These are phyloP conservation scores for Castor canadensis DNA, from an alignment of 2,113 vertebrate genomes.

Conservation along the genomic window DNA sequence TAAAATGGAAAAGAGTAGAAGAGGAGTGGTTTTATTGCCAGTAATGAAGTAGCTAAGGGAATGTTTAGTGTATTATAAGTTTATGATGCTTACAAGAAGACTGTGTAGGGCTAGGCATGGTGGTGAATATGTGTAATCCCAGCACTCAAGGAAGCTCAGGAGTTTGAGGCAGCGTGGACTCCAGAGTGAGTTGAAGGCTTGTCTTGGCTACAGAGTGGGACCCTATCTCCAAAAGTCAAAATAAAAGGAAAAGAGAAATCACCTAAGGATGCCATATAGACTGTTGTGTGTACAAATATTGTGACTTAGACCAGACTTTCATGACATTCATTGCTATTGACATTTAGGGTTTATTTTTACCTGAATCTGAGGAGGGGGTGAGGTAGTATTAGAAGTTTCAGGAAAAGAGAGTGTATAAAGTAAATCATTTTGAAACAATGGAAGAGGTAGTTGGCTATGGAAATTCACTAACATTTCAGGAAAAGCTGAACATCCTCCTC, in stretches of 20 bases:
- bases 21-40: background rate
- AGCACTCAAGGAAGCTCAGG: no score
- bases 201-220: no score
- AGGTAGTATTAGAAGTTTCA: background rate
- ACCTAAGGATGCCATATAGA: no score
- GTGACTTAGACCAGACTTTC: background rate
- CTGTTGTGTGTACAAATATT: background rate
- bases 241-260: no score
- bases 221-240: no score
- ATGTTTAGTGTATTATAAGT: background rate
- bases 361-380: background rate
- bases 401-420: background rate
- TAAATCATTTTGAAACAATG: background rate
- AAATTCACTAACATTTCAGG: background rate
- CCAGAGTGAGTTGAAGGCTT: no score
- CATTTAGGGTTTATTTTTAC: background rate
- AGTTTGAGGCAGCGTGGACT: no score
- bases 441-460: background rate
- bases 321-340: no score
- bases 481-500: background rate
- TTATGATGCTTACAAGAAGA: background rate
- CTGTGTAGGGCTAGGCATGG: background rate
- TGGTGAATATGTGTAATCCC: no score
- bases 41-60: background rate
- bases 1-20: background rate